Percentiles rank a stretch among this genome's conserved stretches.
These are phyloP conservation scores for Cactoblastis cactorum DNA, from an alignment of 2,888 invertebrate species.

Conservation along the genomic window DNA sequence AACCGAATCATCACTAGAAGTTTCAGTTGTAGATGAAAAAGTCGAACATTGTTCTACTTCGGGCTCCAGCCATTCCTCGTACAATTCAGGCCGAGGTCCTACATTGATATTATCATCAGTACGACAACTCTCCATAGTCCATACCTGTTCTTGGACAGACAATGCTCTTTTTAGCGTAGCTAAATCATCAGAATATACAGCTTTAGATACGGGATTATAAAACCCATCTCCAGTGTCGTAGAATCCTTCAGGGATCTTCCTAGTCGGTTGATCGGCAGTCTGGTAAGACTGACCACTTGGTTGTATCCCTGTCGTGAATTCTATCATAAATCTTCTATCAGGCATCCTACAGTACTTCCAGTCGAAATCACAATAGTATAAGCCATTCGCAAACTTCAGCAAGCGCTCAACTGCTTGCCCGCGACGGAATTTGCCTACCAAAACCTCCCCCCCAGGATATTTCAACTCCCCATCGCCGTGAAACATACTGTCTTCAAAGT, in stretches of 20 bases:
- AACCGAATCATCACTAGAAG: no score
- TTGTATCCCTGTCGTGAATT: constrained; percentile 74
- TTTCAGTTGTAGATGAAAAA: no score
- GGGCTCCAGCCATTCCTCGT: background rate
- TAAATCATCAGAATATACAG: constrained; percentile 54
- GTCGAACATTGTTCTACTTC: background rate
- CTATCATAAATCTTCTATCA: constrained; percentile 48
- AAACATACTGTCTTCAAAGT: background rate
- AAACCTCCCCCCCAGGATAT: background rate
- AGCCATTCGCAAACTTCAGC: background rate
- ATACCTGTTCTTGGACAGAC: background rate
- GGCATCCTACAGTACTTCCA: background rate
- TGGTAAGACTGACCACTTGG: constrained; percentile 82
- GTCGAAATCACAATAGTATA: background rate
- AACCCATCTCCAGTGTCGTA: constrained; percentile 88
- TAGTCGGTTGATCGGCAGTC: constrained; percentile 79
- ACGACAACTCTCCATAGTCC: background rate
- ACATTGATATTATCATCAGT: background rate
- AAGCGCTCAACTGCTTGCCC: background rate
- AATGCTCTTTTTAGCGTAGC: constrained; percentile 38
- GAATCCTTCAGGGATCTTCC: constrained; percentile 79
- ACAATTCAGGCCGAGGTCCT: background rate
- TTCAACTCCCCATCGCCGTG: background rate
- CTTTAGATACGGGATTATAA: constrained; percentile 74
- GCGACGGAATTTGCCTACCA: background rate